Base-by-base conservation (phyloP, 1,140 invertebrate species). In the Bombus consobrinus region DNA sequence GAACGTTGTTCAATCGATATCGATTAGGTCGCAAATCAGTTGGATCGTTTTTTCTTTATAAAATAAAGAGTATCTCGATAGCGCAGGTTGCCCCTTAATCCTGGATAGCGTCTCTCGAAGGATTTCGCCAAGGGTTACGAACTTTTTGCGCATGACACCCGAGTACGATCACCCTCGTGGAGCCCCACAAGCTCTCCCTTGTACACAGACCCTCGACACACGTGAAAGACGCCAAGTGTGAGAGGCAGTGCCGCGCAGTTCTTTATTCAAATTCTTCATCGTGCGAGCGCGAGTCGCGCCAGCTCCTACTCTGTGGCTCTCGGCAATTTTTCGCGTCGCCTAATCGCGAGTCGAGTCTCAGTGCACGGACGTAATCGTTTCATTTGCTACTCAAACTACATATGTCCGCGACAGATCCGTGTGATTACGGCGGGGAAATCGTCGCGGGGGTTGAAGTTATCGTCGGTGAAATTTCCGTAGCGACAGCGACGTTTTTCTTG, bases 121-220 rank as follows among this genome's bases (percentile, higher is more conserved):
- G 86, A 79, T 39, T 85, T 85, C 9, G 75, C 59, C 57, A 83
- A 85, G 81, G 86, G 74, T 79, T 79, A 47, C 47, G 82, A 79
- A 75, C 87, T 90, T 87, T 85, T 91, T 92, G 91, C 92, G 92
- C 92, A 93, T 93, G 92, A 93, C 92, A 89, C 91, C 85, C 91
- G 87, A 90, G 91, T 92, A 87, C 92, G 92, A 87, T 93, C 91
- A 93, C 90, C 91, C 91, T 92, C 87, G 82, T 87, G 85, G 85
- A 90, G 88, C 85, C 86, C 79, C 84, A 81, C 84, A 85, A 81
- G 78, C 78, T 81, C 79, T 69, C 78, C 57, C 69, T 81, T 37
- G n/a, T 62, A 41, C n/a, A 74, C 83, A 62, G 72, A 89, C 80
- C 88, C 85, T 85, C 89, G 87, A 90, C 90, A 91, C 86, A 64